Evolutionary conservation across 64 coral and sea anemone species (phyloP).

Genomic region (Pocillopora verrucosa): DNA sequence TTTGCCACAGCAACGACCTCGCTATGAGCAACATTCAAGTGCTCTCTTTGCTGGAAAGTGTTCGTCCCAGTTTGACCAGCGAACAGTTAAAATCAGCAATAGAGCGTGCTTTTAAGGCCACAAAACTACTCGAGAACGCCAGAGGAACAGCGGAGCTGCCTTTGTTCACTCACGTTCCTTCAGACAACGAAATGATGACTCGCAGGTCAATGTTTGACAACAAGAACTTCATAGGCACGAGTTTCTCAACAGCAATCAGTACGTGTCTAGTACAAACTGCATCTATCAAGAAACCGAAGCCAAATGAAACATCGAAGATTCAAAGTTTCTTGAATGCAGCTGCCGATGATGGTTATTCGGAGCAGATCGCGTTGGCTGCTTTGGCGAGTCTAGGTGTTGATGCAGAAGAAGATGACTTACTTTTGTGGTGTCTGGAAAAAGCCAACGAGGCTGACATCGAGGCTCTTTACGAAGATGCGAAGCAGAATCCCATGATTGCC

Average conservation of each 20-base stretch:
- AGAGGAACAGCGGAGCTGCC: neutral
- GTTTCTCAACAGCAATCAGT: neutral
- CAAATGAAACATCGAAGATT: slow-evolving; percentile 11
- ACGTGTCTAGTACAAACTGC: neutral
- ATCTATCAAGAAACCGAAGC: neutral
- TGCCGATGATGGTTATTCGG: slow-evolving; percentile 22
- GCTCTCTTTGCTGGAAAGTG: slow-evolving; percentile 62
- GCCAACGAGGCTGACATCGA: slow-evolving; percentile 29
- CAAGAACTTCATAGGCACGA: neutral
- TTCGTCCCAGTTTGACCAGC: slow-evolving; percentile 5
- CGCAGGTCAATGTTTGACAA: neutral
- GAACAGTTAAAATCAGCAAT: slow-evolving; percentile 8
- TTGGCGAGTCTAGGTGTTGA: slow-evolving; percentile 14
- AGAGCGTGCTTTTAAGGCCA: slow-evolving; percentile 27
- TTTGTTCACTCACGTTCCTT: neutral
- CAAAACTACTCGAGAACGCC: neutral
- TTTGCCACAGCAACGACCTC: slow-evolving; percentile 7
- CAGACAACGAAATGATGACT: neutral
- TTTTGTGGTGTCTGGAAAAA: slow-evolving; percentile 32
- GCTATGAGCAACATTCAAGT: slow-evolving; percentile 34
- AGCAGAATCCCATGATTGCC: slow-evolving; percentile 16
- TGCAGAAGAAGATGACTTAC: slow-evolving; percentile 48
- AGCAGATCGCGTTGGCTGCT: slow-evolving; percentile 36
- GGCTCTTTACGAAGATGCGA: slow-evolving; percentile 29
- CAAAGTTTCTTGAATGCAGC: neutral